These are phyloP conservation scores for Kryptopterus vitreolus DNA, from an alignment of 2,797 vertebrate species.

Conservation along the genomic window DNA sequence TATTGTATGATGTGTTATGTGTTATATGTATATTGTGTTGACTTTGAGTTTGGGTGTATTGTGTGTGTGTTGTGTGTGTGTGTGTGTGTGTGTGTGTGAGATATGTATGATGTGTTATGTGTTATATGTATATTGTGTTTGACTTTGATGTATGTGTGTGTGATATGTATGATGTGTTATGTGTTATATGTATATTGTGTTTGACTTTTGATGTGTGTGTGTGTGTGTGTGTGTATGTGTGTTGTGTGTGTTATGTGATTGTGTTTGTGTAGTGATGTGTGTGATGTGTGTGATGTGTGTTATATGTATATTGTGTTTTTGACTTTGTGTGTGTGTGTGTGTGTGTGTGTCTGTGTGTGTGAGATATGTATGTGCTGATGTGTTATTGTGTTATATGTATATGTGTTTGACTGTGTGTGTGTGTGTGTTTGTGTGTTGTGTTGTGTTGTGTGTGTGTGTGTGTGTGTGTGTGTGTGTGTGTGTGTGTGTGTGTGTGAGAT, in stretches of 20 bases:
- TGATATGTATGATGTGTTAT: no score
- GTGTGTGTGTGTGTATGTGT: not conserved
- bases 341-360: no score
- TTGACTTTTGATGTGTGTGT: not conserved
- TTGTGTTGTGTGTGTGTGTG: no score
- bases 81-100: no score
- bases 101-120: no score
- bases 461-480: no score
- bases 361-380: no score
- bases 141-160: not conserved
- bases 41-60: no score
- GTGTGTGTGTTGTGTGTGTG: not conserved
- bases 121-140: no score
- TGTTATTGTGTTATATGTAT: not conserved
- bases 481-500: not conserved
- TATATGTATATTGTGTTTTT: not conserved
- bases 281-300: no score
- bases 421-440: no score
- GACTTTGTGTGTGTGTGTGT: not conserved
- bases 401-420: not conserved
- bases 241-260: not conserved
- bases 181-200: not conserved
- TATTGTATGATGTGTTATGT: no score
- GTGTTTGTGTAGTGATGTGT: not conserved
- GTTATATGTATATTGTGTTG: not conserved